Evolutionary conservation across 53 echinoderm and acorn worm species (phyloP).

Genomic region (Patiria pectinifera): DNA sequence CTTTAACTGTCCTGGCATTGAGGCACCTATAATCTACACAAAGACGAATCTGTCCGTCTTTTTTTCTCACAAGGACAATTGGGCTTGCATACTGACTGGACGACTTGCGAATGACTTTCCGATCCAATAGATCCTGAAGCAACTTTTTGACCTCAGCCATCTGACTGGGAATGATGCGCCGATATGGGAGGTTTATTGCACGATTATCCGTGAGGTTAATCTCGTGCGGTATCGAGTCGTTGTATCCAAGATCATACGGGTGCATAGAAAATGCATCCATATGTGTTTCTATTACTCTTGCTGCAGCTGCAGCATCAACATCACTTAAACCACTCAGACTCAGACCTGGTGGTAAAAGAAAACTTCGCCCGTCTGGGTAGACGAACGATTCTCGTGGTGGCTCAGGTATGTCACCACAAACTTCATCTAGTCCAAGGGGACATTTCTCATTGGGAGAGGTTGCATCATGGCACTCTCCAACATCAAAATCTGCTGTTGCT

Average conservation of each 20-base stretch:
- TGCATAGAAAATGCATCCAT: no score
- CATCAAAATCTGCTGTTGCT: not conserved
- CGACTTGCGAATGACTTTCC: slow-evolving; percentile 4
- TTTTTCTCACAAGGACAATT: slow-evolving; percentile 55
- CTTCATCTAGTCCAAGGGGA: no score
- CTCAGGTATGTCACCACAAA: not conserved
- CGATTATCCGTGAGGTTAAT: no score
- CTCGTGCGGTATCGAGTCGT: no score
- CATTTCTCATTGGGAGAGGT: no score
- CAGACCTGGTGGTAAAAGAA: not conserved
- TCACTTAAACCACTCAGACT: no score
- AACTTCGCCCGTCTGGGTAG: not conserved
- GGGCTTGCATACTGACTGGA: slow-evolving; percentile 34
- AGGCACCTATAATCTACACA: not conserved
- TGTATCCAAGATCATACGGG: not conserved
- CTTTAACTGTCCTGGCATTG: slow-evolving; percentile 41
- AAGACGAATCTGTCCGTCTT: slow-evolving; percentile 19
- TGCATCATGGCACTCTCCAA: not conserved
- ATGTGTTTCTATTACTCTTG: no score
- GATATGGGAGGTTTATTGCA: not conserved
- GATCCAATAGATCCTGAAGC: slow-evolving; percentile 13
- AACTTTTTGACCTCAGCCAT: slow-evolving; percentile 10
- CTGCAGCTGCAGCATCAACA: not conserved
- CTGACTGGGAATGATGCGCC: slow-evolving; percentile 20
- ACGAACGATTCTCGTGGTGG: not conserved